phyloP scores from a whole-genome alignment of 2,797 vertebrate species.

The Aotus griseimembra region DNA sequence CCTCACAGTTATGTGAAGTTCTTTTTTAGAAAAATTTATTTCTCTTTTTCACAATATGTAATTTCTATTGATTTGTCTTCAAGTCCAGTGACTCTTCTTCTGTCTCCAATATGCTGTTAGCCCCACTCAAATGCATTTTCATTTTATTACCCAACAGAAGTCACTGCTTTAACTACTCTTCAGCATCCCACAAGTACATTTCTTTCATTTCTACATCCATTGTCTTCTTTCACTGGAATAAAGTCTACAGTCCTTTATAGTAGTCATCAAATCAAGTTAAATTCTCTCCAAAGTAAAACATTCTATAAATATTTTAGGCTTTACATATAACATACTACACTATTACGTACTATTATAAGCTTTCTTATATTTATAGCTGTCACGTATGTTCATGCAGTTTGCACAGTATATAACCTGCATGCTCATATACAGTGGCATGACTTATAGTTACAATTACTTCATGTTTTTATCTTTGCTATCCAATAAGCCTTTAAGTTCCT shows the following conservation, averaged over 20 bases:
- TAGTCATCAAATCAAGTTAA: neutral
- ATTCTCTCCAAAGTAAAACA: neutral
- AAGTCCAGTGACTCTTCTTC: neutral
- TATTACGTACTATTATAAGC: neutral
- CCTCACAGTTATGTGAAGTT: neutral
- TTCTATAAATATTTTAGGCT: neutral
- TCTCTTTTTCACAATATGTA: neutral
- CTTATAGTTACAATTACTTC: neutral
- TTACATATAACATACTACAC: neutral
- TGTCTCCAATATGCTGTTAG: neutral
- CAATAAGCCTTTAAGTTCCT: neutral
- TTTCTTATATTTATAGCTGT: neutral
- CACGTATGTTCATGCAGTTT: neutral
- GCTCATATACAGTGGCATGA: neutral
- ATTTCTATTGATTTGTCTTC: neutral
- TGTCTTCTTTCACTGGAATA: neutral
- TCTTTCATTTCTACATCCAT: neutral
- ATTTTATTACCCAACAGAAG: neutral
- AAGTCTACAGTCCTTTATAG: neutral
- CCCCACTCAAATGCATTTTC: neutral
- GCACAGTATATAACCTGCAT: neutral
- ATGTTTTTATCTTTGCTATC: neutral
- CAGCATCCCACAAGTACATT: neutral
- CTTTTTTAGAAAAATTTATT: neutral
- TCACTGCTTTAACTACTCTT: neutral